phyloP scores from a whole-genome alignment of 37 sponge, comb jelly and placozoan genomes.

The Beroe forskalii region DNA sequence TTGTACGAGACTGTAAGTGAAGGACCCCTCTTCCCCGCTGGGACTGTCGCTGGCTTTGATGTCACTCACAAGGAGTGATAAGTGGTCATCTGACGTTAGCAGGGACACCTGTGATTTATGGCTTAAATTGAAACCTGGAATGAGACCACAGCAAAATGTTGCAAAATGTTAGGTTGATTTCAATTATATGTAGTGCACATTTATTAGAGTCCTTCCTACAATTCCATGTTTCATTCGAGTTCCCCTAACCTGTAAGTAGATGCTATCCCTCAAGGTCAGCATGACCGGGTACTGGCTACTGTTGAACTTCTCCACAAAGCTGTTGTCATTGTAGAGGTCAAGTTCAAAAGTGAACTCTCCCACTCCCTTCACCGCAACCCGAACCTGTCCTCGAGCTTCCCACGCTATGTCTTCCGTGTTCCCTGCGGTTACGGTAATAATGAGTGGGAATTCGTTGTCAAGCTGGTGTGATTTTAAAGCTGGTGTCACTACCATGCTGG shows the following conservation, averaged over 20 bases:
- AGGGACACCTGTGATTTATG: background rate
- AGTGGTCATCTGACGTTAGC: background rate
- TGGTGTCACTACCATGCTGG: background rate
- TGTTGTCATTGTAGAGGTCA: background rate
- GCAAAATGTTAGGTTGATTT: no score
- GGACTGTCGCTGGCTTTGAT: conserved; percentile 58
- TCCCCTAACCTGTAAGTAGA: conserved; percentile 25
- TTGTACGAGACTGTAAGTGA: conserved; percentile 3
- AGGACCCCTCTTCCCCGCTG: background rate
- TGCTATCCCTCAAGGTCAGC: conserved; percentile 2
- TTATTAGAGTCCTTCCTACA: no score
- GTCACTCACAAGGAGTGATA: background rate
- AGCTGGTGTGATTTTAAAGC: background rate
- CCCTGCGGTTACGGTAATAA: background rate
- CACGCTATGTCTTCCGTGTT: conserved; percentile 20
- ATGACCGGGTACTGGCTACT: conserved; percentile 20
- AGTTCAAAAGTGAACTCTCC: conserved; percentile 21
- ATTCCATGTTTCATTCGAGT: no score
- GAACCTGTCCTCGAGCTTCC: conserved; percentile 39
- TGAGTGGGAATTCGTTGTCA: background rate
- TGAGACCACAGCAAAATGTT: no score
- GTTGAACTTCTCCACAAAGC: background rate
- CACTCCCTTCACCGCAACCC: conserved; percentile 6
- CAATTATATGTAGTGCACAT: no score
- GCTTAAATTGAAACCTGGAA: background rate